Conservation (phyloP, 2,113 vertebrate species). For the Burhinus oedicnemus region DNA sequence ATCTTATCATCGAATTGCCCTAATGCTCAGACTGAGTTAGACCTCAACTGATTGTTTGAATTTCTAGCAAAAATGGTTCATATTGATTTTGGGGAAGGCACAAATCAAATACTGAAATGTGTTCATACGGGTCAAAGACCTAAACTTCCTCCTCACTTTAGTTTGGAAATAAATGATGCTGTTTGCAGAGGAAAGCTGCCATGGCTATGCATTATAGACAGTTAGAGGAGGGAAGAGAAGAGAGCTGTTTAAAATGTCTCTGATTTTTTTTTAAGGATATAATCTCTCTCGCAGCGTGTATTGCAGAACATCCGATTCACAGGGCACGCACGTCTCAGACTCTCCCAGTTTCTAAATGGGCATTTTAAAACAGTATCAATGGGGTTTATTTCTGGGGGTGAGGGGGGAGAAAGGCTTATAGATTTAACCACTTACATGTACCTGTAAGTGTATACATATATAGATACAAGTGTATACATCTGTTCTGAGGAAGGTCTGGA, state of each 20-base stretch:
- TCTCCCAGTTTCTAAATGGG: neutral
- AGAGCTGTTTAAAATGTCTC: neutral
- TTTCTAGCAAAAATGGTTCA: neutral
- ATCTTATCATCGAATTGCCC: neutral
- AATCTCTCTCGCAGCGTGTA: neutral
- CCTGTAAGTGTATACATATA: neutral
- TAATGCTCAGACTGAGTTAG: neutral
- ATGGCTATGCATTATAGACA: neutral
- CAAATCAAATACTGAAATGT: neutral
- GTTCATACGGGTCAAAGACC: neutral
- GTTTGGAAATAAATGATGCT: neutral
- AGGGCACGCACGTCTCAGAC: neutral
- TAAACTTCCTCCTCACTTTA: neutral
- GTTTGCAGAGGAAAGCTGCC: neutral
- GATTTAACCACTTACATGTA: neutral
- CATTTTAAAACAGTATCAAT: neutral
- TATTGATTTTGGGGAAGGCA: neutral
- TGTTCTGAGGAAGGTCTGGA: neutral
- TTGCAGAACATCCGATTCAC: neutral
- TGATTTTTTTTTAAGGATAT: neutral
- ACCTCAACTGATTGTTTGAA: neutral
- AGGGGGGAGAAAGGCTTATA: neutral
- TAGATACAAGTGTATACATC: neutral
- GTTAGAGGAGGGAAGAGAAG: neutral
- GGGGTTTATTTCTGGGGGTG: neutral